Base-by-base conservation (phyloP, 2,797 vertebrate genomes). In the Rousettus madagascariensis region DNA sequence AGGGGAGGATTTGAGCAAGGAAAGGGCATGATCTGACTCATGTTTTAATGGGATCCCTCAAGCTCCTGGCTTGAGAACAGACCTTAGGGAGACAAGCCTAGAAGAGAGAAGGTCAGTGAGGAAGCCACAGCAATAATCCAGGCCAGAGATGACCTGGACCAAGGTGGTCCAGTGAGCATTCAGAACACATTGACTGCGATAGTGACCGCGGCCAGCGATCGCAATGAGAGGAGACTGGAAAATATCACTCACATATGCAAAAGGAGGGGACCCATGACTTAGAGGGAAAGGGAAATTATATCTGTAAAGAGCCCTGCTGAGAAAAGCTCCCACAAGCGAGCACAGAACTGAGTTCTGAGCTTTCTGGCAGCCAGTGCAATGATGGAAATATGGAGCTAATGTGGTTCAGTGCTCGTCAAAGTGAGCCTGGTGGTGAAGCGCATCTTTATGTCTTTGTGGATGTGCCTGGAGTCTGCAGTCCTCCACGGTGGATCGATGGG, bases 371-470 rank as follows among this genome's bases (percentile, higher is more conserved):
- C 43, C 24, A 6, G 17, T 10, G 71, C 71, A 22, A 30, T 26
- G 51, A 41, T 78, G 72, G 41, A 20, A 41, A 33, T 13, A 3
- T 6, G 53, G 49, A n/a, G 30, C 24, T 5, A 24, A 16, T 7
- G 9, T 0, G n/a, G 26, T 2, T 51, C 41, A 1, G 26, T 2
- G n/a, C 51, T n/a, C 53, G 59, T n/a, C 63, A n/a, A 16, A 78
- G 82, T 1, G 12, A 33, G 19, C 53, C 9, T 10, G 46, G 10
- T 0, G 1, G 19, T 26, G 20, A 51, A 3, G 15, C 0, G 1
- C n/a, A 8, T n/a, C n/a, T 20, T n/a, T 20, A 8, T 1, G 4
- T 49, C 24, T 38, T 26, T 59, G 83, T 1, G 51, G 72, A 41
- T 5, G 9, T 1, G 26, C 41, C 43, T 51, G 72, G 33, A 57